Percentiles rank a stretch among this genome's conserved stretches.
These are phyloP conservation scores for Sminthopsis crassicaudata DNA, from an alignment of 2,113 vertebrate genomes.

Conservation along the genomic window DNA sequence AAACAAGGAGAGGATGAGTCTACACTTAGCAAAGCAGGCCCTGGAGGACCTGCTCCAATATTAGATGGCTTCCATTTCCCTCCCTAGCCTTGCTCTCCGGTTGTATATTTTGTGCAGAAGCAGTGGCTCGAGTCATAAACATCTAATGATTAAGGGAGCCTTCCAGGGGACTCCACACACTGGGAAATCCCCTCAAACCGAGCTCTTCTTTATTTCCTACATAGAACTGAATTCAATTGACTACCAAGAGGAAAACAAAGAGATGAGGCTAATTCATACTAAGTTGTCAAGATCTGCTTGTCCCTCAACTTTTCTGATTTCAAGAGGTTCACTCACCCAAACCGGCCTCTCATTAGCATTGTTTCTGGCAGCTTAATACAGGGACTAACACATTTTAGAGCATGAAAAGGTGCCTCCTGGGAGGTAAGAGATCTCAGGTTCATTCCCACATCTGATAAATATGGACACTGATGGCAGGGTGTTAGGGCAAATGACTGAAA, in stretches of 20 bases:
- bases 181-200: neutral
- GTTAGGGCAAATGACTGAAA: neutral
- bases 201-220: neutral
- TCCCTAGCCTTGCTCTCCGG: too few relatives aligned
- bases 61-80: too few relatives aligned
- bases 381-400: neutral
- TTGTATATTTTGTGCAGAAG: neutral
- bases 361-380: neutral
- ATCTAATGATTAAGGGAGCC: too few relatives aligned
- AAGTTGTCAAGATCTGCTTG: too few relatives aligned
- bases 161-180: neutral
- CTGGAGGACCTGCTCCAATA: neutral
- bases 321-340: neutral
- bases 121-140: neutral
- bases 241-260: neutral
- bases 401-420: neutral
- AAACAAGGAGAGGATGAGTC: neutral
- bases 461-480: neutral
- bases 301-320: neutral
- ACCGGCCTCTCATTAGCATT: neutral
- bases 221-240: neutral
- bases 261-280: neutral
- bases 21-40: neutral
- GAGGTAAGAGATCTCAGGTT: neutral
- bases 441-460: neutral